Conservation (phyloP, 2,113 vertebrate genomes). For the Struthidea cinerea region DNA sequence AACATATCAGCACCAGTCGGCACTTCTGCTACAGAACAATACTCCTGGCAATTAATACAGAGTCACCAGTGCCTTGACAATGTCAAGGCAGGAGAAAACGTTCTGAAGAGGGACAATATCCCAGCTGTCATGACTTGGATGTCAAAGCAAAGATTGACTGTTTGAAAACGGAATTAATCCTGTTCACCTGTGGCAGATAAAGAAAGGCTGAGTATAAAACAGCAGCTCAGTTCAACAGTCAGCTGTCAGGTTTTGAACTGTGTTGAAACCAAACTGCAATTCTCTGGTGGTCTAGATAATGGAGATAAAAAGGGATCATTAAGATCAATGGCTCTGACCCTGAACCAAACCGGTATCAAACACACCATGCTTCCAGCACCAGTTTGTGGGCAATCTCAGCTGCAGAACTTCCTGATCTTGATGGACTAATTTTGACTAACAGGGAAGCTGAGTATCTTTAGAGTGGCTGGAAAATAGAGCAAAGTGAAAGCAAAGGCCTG, state of each 20-base stretch:
- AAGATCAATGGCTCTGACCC: not conserved
- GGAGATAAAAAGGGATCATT: not conserved
- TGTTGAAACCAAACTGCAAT: not conserved
- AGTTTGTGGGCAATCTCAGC: not conserved
- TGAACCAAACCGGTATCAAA: not conserved
- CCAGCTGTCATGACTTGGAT: not conserved
- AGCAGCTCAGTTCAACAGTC: not conserved
- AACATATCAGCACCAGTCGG: not conserved
- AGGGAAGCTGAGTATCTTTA: not conserved
- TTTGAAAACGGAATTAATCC: not conserved
- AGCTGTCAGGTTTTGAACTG: not conserved
- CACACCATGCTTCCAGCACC: accelerated
- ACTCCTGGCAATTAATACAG: not conserved
- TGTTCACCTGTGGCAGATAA: not conserved
- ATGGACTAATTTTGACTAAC: not conserved
- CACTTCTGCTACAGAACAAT: not conserved
- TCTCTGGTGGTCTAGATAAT: not conserved
- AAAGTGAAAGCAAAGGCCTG: not conserved
- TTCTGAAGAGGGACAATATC: not conserved
- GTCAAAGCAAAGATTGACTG: not conserved
- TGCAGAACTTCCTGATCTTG: not conserved
- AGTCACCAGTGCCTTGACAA: not conserved
- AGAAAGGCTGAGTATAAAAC: not conserved
- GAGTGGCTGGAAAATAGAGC: not conserved
- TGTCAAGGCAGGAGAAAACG: not conserved